Percentiles rank a stretch among this genome's conserved stretches.
Evolutionary conservation across 2,888 invertebrate species (phyloP).

Genomic region (Didymodactylos carnosus): DNA sequence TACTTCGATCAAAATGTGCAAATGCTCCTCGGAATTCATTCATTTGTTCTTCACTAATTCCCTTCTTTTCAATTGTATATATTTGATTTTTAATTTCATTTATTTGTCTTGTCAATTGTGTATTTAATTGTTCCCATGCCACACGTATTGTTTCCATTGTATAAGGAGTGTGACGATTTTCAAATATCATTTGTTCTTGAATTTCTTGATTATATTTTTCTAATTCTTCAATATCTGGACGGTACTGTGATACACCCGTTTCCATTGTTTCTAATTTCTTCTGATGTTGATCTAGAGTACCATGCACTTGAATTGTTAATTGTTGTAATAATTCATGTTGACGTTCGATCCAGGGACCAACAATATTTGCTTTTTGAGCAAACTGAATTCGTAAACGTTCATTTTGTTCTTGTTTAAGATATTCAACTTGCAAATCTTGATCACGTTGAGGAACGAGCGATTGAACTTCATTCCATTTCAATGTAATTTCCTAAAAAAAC

Average conservation of each 20-base stretch:
- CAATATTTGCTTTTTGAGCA: constrained; percentile 91
- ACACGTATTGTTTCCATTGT: constrained; percentile 97
- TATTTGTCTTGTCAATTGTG: constrained; percentile 91
- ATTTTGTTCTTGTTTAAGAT: constrained; percentile 91
- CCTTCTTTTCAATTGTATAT: constrained; percentile 84
- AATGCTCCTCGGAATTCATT: constrained; percentile 93
- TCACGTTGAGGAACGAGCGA: constrained; percentile 88
- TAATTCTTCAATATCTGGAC: constrained; percentile 89
- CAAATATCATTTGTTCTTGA: constrained; percentile 98
- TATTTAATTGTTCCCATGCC: constrained; percentile 95
- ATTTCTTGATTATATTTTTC: constrained; percentile 75
- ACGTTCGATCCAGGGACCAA: constrained; percentile 96
- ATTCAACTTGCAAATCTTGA: constrained; percentile 75
- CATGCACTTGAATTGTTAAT: background rate
- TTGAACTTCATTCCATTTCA: constrained; percentile 86
- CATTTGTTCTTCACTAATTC: constrained; percentile 66
- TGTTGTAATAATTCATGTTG: constrained; percentile 39
- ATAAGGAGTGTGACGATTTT: constrained; percentile 91
- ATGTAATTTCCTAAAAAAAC: constrained; percentile 45
- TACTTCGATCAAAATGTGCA: constrained; percentile 96
- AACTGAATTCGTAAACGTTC: constrained; percentile 89
- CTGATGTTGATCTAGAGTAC: background rate
- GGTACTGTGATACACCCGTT: constrained; percentile 63
- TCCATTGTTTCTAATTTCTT: background rate
- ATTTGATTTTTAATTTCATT: constrained; percentile 99